These are phyloP conservation scores for Pardalotus punctatus DNA, from an alignment of 2,113 vertebrate genomes.

Conservation along the genomic window DNA sequence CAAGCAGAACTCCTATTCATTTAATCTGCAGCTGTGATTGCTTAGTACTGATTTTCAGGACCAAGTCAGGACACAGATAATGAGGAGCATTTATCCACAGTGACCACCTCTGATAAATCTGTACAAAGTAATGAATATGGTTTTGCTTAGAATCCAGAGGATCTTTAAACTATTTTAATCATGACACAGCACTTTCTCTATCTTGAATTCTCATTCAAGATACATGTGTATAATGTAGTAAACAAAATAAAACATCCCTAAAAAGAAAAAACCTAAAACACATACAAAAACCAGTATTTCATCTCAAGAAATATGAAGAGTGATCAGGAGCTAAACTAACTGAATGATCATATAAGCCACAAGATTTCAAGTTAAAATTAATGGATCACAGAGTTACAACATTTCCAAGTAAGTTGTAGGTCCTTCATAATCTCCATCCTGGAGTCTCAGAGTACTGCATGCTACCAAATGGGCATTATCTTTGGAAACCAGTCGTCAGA, in stretches of 20 bases:
- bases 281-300: neutral
- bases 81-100: neutral
- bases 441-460: neutral
- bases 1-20: neutral
- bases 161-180: neutral
- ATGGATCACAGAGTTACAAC: neutral
- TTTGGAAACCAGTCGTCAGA: neutral
- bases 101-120: neutral
- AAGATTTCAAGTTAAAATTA: neutral
- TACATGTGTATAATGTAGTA: neutral
- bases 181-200: neutral
- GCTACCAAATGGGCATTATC: neutral
- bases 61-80: neutral
- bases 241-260: neutral
- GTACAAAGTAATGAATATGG: neutral
- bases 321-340: neutral
- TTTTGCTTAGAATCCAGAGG: neutral
- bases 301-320: neutral
- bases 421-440: neutral
- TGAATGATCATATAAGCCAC: neutral
- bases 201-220: neutral
- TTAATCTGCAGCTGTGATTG: constrained; percentile 32
- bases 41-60: neutral
- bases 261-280: neutral
- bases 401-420: neutral